Percentiles rank a stretch among this genome's conserved stretches.
phyloP scores from a whole-genome alignment of 2,888 invertebrate genomes.

The Himalopsyche anomala region DNA sequence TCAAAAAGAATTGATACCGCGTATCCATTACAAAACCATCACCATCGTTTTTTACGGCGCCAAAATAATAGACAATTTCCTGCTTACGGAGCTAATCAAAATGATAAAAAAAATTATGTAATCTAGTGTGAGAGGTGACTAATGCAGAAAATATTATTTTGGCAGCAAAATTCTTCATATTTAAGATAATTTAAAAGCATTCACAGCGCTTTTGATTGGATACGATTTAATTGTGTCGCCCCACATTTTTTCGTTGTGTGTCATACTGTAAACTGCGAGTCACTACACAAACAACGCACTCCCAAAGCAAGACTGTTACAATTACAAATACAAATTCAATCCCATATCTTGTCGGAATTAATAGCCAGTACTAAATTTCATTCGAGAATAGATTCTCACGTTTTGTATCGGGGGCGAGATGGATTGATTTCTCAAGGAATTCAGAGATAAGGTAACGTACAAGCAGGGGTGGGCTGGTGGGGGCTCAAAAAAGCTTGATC shows the following conservation, averaged over 20 bases:
- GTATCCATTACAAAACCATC: too few relatives aligned
- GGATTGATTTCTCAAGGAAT: too few relatives aligned
- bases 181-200: slow-evolving; percentile 28
- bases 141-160: slow-evolving; percentile 34
- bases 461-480: too few relatives aligned
- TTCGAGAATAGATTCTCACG: too few relatives aligned
- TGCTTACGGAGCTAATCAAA: neutral
- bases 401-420: too few relatives aligned
- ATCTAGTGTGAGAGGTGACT: neutral
- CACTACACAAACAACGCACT: neutral
- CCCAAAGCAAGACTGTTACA: neutral
- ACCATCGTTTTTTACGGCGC: too few relatives aligned
- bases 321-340: neutral
- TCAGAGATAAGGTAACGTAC: too few relatives aligned
- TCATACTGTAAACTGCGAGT: neutral
- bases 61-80: neutral
- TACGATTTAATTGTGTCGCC: neutral
- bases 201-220: neutral
- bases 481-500: too few relatives aligned
- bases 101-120: neutral
- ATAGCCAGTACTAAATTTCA: neutral
- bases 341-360: neutral
- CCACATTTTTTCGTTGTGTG: neutral
- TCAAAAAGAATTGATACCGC: too few relatives aligned
- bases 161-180: slow-evolving; percentile 10